phyloP scores from a whole-genome alignment of 2,888 invertebrate species.

The Pelosia muscerda region DNA sequence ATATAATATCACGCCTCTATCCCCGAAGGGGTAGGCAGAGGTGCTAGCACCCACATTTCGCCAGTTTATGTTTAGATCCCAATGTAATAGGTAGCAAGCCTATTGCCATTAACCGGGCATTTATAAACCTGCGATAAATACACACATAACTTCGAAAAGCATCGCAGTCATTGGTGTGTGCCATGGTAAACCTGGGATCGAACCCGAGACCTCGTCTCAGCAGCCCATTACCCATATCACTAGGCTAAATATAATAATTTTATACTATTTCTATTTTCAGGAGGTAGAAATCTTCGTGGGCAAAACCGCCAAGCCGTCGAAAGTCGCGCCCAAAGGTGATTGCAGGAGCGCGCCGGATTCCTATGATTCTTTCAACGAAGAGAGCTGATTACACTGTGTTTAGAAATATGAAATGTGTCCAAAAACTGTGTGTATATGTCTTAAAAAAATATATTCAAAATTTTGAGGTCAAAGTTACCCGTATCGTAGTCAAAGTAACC shows the following conservation, averaged over 20 bases:
- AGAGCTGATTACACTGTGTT: slow-evolving; percentile 67
- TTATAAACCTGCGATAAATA: no score
- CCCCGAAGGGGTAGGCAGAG: no score
- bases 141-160: no score
- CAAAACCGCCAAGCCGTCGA: slow-evolving; percentile 66
- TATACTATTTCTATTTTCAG: slow-evolving; percentile 55
- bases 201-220: no score
- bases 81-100: no score
- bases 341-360: slow-evolving; percentile 58
- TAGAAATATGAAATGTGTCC: slow-evolving; percentile 24
- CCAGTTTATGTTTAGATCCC: no score
- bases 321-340: slow-evolving; percentile 69
- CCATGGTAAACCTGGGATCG: no score
- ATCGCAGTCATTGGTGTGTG: no score
- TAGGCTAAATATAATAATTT: background rate
- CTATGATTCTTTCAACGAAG: slow-evolving; percentile 52
- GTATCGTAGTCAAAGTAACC: background rate
- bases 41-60: no score
- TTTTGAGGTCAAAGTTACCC: background rate
- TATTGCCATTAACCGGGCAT: no score
- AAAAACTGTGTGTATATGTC: slow-evolving; percentile 5
- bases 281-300: slow-evolving; percentile 84
- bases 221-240: no score
- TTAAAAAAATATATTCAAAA: background rate
- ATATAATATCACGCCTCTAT: no score